These are phyloP conservation scores for Anguilla obscura DNA, from an alignment of 2,797 vertebrate species.

Conservation along the genomic window DNA sequence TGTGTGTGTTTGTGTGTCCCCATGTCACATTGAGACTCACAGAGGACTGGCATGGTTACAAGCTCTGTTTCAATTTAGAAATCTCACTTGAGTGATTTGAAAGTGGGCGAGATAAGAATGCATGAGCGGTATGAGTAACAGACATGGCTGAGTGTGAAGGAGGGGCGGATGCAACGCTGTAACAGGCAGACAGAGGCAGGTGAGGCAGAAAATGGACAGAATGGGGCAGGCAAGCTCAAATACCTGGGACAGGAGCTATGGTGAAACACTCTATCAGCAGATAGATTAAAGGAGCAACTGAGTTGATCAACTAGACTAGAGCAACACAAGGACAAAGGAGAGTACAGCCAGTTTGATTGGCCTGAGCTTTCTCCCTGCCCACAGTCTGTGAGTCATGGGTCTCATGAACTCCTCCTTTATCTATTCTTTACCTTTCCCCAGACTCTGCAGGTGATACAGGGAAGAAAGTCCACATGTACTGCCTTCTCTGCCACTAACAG, in stretches of 20 bases:
- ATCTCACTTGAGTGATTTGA: not conserved
- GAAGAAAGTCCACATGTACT: not conserved
- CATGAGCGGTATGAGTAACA: not conserved
- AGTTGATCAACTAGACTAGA: not conserved
- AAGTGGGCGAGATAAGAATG: not conserved
- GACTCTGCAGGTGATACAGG: not conserved
- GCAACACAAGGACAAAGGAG: not conserved
- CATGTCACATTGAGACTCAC: not conserved
- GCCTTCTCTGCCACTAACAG: not conserved
- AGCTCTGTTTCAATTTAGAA: not conserved
- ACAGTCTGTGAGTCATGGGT: not conserved
- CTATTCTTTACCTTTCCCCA: not conserved
- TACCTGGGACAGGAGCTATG: constrained; percentile 19
- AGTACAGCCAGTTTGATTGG: not conserved
- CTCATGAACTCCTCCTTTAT: not conserved
- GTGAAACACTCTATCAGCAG: not conserved
- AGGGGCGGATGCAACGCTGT: not conserved
- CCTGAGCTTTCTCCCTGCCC: not conserved
- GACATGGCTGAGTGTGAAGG: not conserved
- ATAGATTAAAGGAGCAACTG: not conserved
- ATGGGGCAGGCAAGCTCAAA: not conserved
- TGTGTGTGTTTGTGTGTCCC: not conserved
- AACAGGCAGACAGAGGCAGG: constrained; percentile 15
- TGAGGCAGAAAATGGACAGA: constrained; percentile 18
- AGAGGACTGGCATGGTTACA: not conserved